Evolutionary conservation across 2,113 vertebrate species (phyloP), one percentile per base, ranked within the genome.

Genomic region (Piprites chloris): DNA sequence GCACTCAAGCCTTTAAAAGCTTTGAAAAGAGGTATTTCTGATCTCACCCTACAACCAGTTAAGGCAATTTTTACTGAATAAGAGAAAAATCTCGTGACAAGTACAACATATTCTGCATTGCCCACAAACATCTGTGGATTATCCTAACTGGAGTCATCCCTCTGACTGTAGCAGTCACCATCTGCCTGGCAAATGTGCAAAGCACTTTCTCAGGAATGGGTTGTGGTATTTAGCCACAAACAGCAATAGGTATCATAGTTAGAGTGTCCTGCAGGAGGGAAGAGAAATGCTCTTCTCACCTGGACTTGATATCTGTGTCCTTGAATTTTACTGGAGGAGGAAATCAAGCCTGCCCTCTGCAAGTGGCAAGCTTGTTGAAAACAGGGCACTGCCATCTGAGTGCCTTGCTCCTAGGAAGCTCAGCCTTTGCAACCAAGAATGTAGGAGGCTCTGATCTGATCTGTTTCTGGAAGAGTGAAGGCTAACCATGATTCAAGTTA

Each of bases 61-160:
- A 52, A 55, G 20, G 47, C 47, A 32, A 19, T 55, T 90, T 89
- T 94, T 67, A 59, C 50, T 46, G 24, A 20, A 10, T 74, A 88
- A 71, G 1, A 73, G 72, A 71, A 83, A 93, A 90, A 71, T 32
- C 20, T 74, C 44, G 32, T 37, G 5, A 80, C 74, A 88, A 88
- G 50, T 67, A 56, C 39, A 90, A 71, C 41, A 71, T 67, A 35
- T 62, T 85, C 92, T 72, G 63, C 84, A 50, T 68, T 94, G 71
- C 67, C 85, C 84, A 72, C 62, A 92, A 95, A 75, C 66, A 92
- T 82, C 75, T 85, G 75, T 82, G 66, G 52, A 85, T 85, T 68
- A 83, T 49, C 23, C 19, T 71, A 56, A 44, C 52, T 83, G 39
- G 55, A 93, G 77, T 74, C 27, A 32, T 74, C 85, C 55, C 26